Base-by-base conservation (phyloP, 35 echinoderm and acorn worm species). In the Ophiothrix spiculata region DNA sequence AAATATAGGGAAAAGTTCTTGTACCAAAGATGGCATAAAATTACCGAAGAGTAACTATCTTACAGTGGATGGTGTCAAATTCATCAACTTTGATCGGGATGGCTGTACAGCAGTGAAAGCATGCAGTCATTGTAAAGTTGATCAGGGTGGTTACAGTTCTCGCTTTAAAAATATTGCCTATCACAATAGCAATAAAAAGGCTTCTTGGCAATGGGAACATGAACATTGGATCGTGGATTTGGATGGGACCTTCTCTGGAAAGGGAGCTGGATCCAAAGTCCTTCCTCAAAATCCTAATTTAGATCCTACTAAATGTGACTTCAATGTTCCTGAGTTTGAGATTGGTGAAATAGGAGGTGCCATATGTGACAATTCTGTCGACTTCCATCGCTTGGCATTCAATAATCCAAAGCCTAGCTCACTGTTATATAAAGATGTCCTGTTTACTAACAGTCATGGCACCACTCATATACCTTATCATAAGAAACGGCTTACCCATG, bases 11-110 rank as follows among this genome's bases (percentile, higher is more conserved):
- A 49, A 31, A 31, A 40, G 56, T 39, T 39, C 79, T 23, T 98
- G 95, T 32, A 98, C 92, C 10, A 28, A 23, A 38, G 79, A 88
- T 36, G 95, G 95, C 0, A 74, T 98, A 28, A 85, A 98, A 1
- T 35, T 75, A 2, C 95, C 95, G 15, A 94, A 98, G 54, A 86
- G 73, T 34, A 85, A 88, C 35, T 82, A 74, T 38, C 63, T 98
- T 3, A 98, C 91, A 0, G 92, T 98, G 0, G 95, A 98, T 79
- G 92, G 92, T 17, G 91, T 93, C 42, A 91, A 91, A 60, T 86
- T 98, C 56, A 94, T 98, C 77, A 98, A 98, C 74, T 98, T 98
- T 94, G 92, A 98, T 39, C 64, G 81, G 64, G 64, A 78, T 31
- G 64, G 84, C 16, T 98, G 95, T 82, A 78, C 86, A 14, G 77